A percentile compares a stretch with the other conserved stretches of the same genome.
phyloP scores from a whole-genome alignment of 2,113 vertebrate genomes.

The Lota lota region DNA sequence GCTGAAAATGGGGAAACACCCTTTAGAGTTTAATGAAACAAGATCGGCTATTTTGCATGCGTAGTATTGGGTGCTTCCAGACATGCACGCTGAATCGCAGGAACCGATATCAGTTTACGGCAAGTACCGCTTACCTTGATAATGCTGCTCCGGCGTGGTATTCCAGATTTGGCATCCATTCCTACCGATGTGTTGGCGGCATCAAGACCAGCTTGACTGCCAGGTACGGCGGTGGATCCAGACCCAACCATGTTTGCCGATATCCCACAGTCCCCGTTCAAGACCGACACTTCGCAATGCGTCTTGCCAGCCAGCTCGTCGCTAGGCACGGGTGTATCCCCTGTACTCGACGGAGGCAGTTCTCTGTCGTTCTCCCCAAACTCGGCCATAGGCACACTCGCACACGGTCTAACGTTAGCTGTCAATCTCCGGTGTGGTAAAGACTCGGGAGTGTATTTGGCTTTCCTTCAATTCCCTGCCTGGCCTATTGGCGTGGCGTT shows the following conservation, averaged over 20 bases:
- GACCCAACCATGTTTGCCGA: slow-evolving; percentile 69
- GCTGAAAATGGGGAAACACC: not conserved
- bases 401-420: slow-evolving; percentile 23
- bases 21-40: not conserved
- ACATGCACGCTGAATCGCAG: not conserved
- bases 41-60: not conserved
- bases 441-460: slow-evolving; percentile 35
- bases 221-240: slow-evolving; percentile 58
- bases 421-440: slow-evolving; percentile 27
- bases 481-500: slow-evolving; percentile 30
- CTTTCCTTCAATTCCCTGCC: slow-evolving; percentile 43
- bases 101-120: not conserved
- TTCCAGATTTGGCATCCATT: slow-evolving; percentile 79
- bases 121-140: slow-evolving; percentile 85
- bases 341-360: slow-evolving; percentile 46
- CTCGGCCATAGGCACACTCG: slow-evolving; percentile 74
- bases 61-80: not conserved
- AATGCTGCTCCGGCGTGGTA: slow-evolving; percentile 93
- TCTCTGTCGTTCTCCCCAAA: slow-evolving; percentile 59
- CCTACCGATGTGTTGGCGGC: slow-evolving; percentile 57
- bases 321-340: slow-evolving; percentile 47
- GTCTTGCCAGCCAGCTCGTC: slow-evolving; percentile 72
- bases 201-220: slow-evolving; percentile 70
- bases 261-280: slow-evolving; percentile 83
- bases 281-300: slow-evolving; percentile 73